phyloP scores from a whole-genome alignment of 2,113 vertebrate genomes.

The Balaeniceps rex region DNA sequence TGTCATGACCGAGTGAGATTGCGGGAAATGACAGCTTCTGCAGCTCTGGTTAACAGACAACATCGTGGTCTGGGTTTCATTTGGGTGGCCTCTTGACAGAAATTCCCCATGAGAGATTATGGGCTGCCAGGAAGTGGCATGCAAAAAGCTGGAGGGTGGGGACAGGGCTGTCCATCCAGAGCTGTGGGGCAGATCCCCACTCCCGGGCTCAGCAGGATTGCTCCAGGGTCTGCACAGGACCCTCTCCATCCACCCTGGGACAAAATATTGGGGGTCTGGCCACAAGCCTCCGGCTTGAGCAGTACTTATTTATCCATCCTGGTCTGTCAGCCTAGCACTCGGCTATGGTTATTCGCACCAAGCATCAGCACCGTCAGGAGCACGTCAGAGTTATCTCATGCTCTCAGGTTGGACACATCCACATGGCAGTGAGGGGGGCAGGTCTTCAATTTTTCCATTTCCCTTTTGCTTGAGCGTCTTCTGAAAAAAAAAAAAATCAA shows the following conservation, averaged over 20 bases:
- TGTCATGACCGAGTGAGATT: not conserved
- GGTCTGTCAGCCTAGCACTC: not conserved
- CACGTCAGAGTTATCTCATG: not conserved
- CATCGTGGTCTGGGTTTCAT: not conserved
- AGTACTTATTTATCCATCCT: not conserved
- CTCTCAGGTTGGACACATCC: not conserved
- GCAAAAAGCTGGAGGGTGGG: not conserved
- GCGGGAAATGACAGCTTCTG: not conserved
- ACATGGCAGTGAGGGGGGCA: not conserved
- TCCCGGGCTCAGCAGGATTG: not conserved
- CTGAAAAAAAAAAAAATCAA: not conserved
- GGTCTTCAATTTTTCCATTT: not conserved
- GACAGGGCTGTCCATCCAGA: not conserved
- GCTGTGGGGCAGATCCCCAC: not conserved
- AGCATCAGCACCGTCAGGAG: not conserved
- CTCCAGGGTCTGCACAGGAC: not conserved
- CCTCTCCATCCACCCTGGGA: not conserved
- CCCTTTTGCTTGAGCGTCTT: not conserved
- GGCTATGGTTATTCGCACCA: rapidly evolving
- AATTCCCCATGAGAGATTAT: not conserved
- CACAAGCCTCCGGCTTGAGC: not conserved
- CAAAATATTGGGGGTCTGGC: not conserved
- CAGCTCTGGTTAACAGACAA: not conserved
- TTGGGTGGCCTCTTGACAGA: not conserved
- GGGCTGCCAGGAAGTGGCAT: not conserved